Percentiles rank a stretch among this genome's conserved stretches.
Evolutionary conservation across 2,888 invertebrate species (phyloP).

Genomic region (Nasonovia ribisnigri): DNA sequence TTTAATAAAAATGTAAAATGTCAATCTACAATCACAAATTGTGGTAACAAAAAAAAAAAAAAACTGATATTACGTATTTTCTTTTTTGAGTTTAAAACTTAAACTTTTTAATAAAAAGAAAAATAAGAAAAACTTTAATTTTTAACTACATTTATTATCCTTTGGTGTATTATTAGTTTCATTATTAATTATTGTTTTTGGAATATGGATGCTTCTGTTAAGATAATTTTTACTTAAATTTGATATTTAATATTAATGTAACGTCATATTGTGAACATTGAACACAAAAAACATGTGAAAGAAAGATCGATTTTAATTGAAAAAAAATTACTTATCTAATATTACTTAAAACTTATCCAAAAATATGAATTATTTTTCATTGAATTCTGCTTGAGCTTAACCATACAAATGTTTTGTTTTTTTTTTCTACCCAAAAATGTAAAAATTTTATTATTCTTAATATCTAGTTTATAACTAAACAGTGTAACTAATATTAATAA

Average conservation of each 20-base stretch:
- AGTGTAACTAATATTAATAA: conserved; percentile 28
- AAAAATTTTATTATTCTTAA: conserved; percentile 20
- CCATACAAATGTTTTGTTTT: neutral
- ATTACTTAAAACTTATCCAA: neutral
- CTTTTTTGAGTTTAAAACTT: conserved; percentile 22
- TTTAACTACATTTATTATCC: neutral
- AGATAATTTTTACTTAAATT: conserved; percentile 11
- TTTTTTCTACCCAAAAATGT: neutral
- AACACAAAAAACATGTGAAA: neutral
- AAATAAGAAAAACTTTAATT: neutral
- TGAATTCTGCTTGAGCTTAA: neutral
- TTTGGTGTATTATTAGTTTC: conserved; percentile 25
- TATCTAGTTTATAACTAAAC: conserved; percentile 3
- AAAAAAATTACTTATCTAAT: neutral
- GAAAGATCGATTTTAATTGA: neutral
- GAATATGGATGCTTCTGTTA: neutral
- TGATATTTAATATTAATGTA: neutral
- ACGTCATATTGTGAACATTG: neutral
- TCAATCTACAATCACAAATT: neutral
- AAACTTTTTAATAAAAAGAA: neutral
- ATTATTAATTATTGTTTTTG: neutral
- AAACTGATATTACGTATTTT: neutral
- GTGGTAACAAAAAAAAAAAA: neutral
- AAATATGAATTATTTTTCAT: neutral
- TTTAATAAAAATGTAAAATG: conserved; percentile 29